Evolutionary conservation across 2,113 vertebrate genomes (phyloP).

Genomic region (Percopsis transmontana): DNA sequence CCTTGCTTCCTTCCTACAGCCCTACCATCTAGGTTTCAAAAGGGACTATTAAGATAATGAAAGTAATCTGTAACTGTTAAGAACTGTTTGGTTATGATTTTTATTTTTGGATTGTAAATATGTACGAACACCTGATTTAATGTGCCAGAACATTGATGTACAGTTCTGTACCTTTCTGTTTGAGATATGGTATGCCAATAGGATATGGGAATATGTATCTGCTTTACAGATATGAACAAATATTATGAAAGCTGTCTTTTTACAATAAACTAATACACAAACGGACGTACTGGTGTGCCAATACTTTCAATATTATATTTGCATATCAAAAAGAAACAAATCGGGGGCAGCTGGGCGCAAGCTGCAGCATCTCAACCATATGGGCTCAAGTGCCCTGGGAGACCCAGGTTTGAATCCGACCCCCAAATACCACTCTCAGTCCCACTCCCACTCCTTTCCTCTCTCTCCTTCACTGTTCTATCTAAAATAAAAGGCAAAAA

Average conservation of each 20-base stretch:
- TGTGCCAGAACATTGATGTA: slow-evolving; percentile 40
- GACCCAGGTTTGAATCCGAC: too few species aligned
- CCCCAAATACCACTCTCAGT: neutral
- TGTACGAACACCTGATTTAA: slow-evolving; percentile 33
- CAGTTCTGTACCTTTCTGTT: slow-evolving; percentile 26
- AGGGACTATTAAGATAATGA: slow-evolving; percentile 21
- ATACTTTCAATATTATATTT: slow-evolving; percentile 10
- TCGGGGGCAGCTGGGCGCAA: too few species aligned
- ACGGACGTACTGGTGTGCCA: slow-evolving; percentile 22
- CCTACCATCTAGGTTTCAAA: slow-evolving; percentile 10
- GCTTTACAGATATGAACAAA: slow-evolving; percentile 51
- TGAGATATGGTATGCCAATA: slow-evolving; percentile 45
- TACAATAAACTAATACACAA: slow-evolving; percentile 62
- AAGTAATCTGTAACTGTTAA: slow-evolving; percentile 54
- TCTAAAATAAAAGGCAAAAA: too few species aligned
- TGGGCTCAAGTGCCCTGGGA: too few species aligned
- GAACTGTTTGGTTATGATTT: slow-evolving; percentile 29
- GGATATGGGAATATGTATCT: slow-evolving; percentile 38
- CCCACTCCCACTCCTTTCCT: neutral
- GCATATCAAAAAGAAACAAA: neutral
- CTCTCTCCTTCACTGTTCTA: too few species aligned
- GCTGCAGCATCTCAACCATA: too few species aligned
- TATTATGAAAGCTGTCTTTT: slow-evolving; percentile 56
- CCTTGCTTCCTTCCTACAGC: slow-evolving; percentile 9
- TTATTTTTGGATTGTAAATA: slow-evolving; percentile 61